Evolutionary conservation across 2,888 invertebrate species (phyloP), one percentile per base, ranked within the genome.

Genomic region (Agrochola litura): DNA sequence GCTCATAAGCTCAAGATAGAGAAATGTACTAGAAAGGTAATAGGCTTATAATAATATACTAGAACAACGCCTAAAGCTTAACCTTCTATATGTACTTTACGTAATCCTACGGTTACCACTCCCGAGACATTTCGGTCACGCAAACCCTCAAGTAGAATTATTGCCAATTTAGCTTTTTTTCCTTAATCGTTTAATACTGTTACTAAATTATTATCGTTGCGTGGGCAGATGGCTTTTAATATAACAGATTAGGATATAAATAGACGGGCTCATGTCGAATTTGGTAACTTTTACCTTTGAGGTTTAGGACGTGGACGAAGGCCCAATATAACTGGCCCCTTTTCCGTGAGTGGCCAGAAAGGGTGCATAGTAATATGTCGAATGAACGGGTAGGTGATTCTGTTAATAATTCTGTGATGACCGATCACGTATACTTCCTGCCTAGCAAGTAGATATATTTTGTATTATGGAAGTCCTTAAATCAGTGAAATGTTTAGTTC

Each of bases 61-160:
- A n/a, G 12, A 41, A 25, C 9, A 16, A 1, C 1, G 2, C n/a
- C 30, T 19, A 8, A 65, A 81, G n/a, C 22, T 65, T 10, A 66
- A 52, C 80, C 83, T 81, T 79, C 83, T 81, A 56, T 6, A 4
- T 19, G 14, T 1, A 37, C 4, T 78, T 71, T 66, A 83, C 43
- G 54, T 61, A 71, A 68, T 58, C 25, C 56, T 8, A 58, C 60
- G 69, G 75, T 74, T 61, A 85, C 67, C 79, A 75, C 79, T 72
- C 89, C 83, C 81, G 68, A 72, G 81, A 74, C 65, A 77, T 83
- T 87, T 70, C 12, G 25, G 76, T 77, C 87, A 87, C 87, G 87
- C 87, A 16, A 79, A 30, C 68, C 61, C 58, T 67, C 46, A 37
- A 85, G 81, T 54, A 60, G 76, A 70, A 76, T 76, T 84, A 84